Evolutionary conservation across 1,140 invertebrate genomes (phyloP), one percentile per base, ranked within the genome.

Genomic region (Hylyphantes graminicola): DNA sequence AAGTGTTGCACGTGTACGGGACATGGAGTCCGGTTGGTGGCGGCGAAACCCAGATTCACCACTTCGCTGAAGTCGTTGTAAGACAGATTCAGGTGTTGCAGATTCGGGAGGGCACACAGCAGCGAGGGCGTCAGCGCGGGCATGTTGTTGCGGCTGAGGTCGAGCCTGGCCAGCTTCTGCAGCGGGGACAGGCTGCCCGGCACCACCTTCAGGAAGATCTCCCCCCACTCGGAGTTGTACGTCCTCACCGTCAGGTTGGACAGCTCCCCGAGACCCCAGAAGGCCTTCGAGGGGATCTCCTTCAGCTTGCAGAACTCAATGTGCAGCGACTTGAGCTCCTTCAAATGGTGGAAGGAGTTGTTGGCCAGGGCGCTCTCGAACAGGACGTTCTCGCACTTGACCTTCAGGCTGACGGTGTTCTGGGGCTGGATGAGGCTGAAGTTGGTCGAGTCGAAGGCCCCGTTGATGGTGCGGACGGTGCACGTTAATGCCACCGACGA

Each of bases 361-460:
- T 87, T 86, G 13, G 80, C 91, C 19, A 97, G 70, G 92, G 92
- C 64, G 88, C 88, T 95, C 93, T 87, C 72, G 15, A 96, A 90
- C 15, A 93, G 93, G 88, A 95, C 94, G 87, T 95, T 93, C 89
- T 94, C 95, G 90, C 95, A 97, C 89, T 95, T 94, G 21, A 96
- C 92, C 10, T 93, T 91, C 86, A 96, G 90, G 9, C 94, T 91
- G 15, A 94, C 94, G 5, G 96, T 94, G 48, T 95, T 95, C 86
- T 96, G 94, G 89, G 93, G 91, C 79, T 94, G 94, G 63, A 96
- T 94, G 73, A 95, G 94, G 89, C 94, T 95, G 88, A 96, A 95
- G 89, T 97, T 96, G 57, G 86, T 87, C 19, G 75, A 80, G 57
- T 86, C 86, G 75, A 86, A 84, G 5, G 86, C 85, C 13, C 87